phyloP scores from a whole-genome alignment of 2,113 vertebrate genomes.

The Nycticryphes semicollaris region DNA sequence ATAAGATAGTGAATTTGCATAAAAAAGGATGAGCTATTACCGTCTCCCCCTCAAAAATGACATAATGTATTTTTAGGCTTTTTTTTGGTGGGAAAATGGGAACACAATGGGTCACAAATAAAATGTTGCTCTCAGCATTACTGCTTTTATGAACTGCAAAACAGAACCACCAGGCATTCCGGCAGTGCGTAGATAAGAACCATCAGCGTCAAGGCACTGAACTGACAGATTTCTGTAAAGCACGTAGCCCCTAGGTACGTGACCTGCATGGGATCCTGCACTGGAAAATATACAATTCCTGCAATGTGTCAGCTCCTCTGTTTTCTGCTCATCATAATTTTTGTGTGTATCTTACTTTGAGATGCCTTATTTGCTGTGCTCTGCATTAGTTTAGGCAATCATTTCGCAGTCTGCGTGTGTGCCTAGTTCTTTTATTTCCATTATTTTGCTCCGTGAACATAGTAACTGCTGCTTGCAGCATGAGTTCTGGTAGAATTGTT shows the following conservation, averaged over 20 bases:
- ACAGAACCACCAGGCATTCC: not conserved
- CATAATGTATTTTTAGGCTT: not conserved
- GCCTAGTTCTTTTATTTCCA: not conserved
- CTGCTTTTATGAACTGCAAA: slow-evolving; percentile 42
- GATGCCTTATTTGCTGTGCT: not conserved
- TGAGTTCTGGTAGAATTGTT: not conserved
- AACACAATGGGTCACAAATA: not conserved
- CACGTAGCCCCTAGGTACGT: not conserved
- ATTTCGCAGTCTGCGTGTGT: not conserved
- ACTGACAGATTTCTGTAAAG: not conserved
- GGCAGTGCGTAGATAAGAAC: not conserved
- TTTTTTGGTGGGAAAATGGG: not conserved
- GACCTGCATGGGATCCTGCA: not conserved
- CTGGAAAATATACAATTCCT: not conserved
- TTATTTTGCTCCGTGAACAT: not conserved
- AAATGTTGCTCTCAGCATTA: not conserved
- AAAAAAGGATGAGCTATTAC: not conserved
- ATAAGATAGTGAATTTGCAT: not conserved
- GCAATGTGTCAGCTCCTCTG: not conserved
- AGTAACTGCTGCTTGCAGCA: not conserved
- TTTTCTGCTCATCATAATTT: not conserved
- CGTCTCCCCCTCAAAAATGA: not conserved
- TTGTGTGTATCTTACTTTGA: not conserved
- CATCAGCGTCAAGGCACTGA: not conserved
- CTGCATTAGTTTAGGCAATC: not conserved